Percentiles rank a stretch among this genome's conserved stretches.
These are phyloP conservation scores for Lophius piscatorius DNA, from an alignment of 2,113 vertebrate species.

Conservation along the genomic window DNA sequence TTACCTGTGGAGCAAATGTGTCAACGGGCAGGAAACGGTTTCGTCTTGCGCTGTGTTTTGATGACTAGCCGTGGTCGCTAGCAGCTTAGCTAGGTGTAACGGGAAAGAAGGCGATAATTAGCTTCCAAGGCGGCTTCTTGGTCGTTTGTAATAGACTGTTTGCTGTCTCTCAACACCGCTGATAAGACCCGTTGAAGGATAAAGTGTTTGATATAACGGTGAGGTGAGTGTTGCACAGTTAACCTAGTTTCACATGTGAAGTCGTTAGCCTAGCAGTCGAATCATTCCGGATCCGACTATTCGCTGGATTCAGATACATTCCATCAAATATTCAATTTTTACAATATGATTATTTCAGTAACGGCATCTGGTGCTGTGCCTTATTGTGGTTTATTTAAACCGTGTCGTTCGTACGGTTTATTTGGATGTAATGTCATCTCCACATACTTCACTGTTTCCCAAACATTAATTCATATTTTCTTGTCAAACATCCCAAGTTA, in stretches of 20 bases:
- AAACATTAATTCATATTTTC: slow-evolving; percentile 20
- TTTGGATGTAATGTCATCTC: slow-evolving; percentile 4
- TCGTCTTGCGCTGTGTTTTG: slow-evolving; percentile 62
- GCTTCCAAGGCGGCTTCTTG: slow-evolving; percentile 23
- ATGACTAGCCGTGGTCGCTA: slow-evolving; percentile 57
- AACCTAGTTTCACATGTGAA: slow-evolving; percentile 44
- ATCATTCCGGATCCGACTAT: slow-evolving; percentile 49
- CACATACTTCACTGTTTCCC: not conserved
- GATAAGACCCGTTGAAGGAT: slow-evolving; percentile 1
- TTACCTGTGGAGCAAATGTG: slow-evolving; percentile 43
- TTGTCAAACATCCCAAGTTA: slow-evolving; percentile 19
- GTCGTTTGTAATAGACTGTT: slow-evolving; percentile 15
- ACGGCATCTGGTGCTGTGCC: not conserved
- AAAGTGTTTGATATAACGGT: slow-evolving; percentile 4
- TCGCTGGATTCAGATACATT: slow-evolving; percentile 55
- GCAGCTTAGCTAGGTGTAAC: slow-evolving; percentile 48
- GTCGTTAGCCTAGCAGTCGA: slow-evolving; percentile 44
- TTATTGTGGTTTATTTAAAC: not conserved
- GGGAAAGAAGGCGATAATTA: slow-evolving; percentile 44
- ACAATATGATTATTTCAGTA: not conserved
- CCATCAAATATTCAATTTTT: slow-evolving; percentile 34
- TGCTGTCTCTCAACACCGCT: not conserved
- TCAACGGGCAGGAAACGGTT: slow-evolving; percentile 44
- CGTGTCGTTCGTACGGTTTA: fast-evolving
- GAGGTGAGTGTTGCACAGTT: slow-evolving; percentile 67